phyloP scores from a whole-genome alignment of 2,888 invertebrate genomes.

The Syrphus vitripennis region DNA sequence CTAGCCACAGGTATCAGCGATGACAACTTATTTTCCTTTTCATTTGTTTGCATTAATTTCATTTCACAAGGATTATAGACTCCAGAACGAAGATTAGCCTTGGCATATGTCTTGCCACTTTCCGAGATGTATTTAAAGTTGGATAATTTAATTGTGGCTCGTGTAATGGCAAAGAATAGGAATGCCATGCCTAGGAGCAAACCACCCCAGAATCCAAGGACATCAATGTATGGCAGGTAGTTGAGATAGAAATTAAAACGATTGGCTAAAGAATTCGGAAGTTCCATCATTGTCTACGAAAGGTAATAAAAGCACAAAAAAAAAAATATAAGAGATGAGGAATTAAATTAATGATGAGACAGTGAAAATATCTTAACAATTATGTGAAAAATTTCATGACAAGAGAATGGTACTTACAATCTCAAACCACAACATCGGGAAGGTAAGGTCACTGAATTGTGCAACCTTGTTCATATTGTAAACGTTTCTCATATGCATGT shows the following conservation, averaged over 20 bases:
- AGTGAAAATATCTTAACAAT: not conserved
- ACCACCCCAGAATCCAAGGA: constrained; percentile 78
- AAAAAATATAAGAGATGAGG: not conserved
- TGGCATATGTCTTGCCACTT: constrained; percentile 74
- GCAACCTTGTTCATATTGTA: constrained; percentile 85
- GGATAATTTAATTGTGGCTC: constrained; percentile 78
- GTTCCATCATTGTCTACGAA: constrained; percentile 85
- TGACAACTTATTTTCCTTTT: constrained; percentile 66
- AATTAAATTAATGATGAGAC: not conserved
- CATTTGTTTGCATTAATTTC: constrained; percentile 75
- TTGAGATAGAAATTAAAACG: constrained; percentile 89
- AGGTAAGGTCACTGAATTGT: constrained; percentile 86
- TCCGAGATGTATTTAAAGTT: constrained; percentile 75
- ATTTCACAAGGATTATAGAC: constrained; percentile 79
- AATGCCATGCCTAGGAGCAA: constrained; percentile 75
- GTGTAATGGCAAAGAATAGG: constrained; percentile 77
- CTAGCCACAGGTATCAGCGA: constrained; percentile 54
- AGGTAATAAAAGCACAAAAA: constrained; percentile 78
- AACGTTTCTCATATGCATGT: constrained; percentile 90
- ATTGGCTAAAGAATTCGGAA: constrained; percentile 84
- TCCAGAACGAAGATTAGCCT: constrained; percentile 74
- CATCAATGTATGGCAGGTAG: constrained; percentile 85
- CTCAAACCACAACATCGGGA: constrained; percentile 94
- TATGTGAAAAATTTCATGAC: not conserved
- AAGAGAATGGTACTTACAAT: constrained; percentile 85